Evolutionary conservation across 1,140 invertebrate species (phyloP), one percentile per base, ranked within the genome.

Genomic region (Bradysia coprophila): DNA sequence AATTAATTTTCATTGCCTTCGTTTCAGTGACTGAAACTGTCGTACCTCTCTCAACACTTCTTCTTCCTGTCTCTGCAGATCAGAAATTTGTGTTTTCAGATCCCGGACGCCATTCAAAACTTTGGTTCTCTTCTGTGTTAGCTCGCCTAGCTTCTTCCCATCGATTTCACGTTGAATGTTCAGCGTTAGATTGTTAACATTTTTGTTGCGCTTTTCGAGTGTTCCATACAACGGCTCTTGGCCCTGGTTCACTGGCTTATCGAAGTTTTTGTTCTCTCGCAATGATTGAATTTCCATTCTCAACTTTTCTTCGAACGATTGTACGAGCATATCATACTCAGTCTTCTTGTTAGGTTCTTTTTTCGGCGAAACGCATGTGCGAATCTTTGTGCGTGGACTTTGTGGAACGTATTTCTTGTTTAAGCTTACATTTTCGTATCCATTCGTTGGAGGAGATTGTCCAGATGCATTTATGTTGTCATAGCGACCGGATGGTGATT

Each of bases 1-100:
- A 38, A 16, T 23, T 13, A 46, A 28, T 36, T n/a, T n/a, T 43
- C 16, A 40, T 19, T 33, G 41, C 33, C 33, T 33, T 45, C 15
- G 21, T 13, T 23, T 36, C n/a, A n/a, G n/a, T n/a, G n/a, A n/a
- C n/a, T n/a, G n/a, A 31, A 18, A 38, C 16, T 5, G 21, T 20
- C 3, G 6, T 41, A 83, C 63, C 69, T 68, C 71, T 50, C 53
- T 62, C 58, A 77, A 78, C 39, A 69, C 54, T 50, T 72, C 67
- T 21, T 68, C 58, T 56, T 82, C 78, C 47, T 61, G 65, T 40
- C 59, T 59, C 51, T 64, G 69, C 11, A 74, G 51, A 21, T 65
- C 60, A 13, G 59, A 54, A 13, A 71, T 67, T 62, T 84, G 79
- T 49, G 68, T 57, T 49, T 64, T 68, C 40, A 83, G 57, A 41